Evolutionary conservation across 1,140 invertebrate genomes (phyloP), one percentile per base, ranked within the genome.

Genomic region (Panulirus ornatus): DNA sequence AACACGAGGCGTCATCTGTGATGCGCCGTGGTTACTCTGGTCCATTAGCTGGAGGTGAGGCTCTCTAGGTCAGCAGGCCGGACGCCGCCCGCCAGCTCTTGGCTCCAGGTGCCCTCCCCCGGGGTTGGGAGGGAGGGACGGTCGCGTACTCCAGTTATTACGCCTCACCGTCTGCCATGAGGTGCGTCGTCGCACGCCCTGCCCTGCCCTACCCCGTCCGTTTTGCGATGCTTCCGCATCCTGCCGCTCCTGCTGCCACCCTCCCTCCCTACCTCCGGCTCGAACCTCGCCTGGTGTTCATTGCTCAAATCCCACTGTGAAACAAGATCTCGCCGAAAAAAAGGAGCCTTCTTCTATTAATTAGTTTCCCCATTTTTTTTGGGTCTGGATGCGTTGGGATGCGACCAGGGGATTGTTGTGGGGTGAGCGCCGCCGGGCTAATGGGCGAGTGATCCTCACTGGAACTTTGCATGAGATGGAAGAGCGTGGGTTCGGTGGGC

Each of bases 281-380:
- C 22, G 27, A 40, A 30, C 47, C 76, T 30, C 44, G 30, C 27
- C 40, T 44, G 30, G 70, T 34, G 34, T 54, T 76, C 70, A 75
- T 76, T 75, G 47, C 70, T 14, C 38, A 42, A 75, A 75, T 54
- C 84, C 71, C 40, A 84, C 82, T 71, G 58, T 84, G 82, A 44
- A 84, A 71, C 58, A 36, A 84, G 58, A 84, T 40, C 36, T 70
- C 58, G 82, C 82, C 82, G 63, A 70, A 30, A 5, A 27, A 51
- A 34, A 19, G 27, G 30, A 44, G 16, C 16, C 36, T 36, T 84
- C 82, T 71, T 71, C 36, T 38, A 16, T 30, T 40, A 27, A 70
- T 36, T 84, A 70, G 36, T 84, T 70, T 71, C 63, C 42, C 40
- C 22, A 27, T 38, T 40, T 42, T 58, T 58, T 58, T 58, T n/a